Evolutionary conservation across 92 coral and sea anemone species (phyloP), one percentile per base, ranked within the genome.

Genomic region (Pocillopora meandrina): DNA sequence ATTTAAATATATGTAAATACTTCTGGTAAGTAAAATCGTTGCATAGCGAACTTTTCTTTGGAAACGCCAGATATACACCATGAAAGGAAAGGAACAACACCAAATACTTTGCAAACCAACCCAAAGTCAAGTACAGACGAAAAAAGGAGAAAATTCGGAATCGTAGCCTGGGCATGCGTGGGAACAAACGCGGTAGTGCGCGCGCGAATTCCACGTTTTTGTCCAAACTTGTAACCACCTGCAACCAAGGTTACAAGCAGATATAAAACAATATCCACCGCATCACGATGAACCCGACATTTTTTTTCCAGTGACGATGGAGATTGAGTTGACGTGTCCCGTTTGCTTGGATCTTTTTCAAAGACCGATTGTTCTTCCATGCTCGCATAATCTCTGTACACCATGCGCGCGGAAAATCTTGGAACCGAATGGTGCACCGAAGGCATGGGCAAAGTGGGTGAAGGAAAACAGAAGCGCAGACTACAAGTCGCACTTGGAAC

Each of bases 361-460:
- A 85, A 89, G 87, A 35, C 98, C 98, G 0, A 93, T 94, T 5
- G 98, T 94, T 12, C 93, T 94, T 10, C 98, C 95, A 0, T 94
- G 98, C 69, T 94, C 98, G 5, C 98, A 94, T 64, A 94, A 94
- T 68, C 90, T 94, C 0, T 94, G 98, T 62, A 92, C 98, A 17
- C 89, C 87, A 56, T 94, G 98, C 72, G 98, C 98, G n/a, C 72
- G 82, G 33, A 86, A 91, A 80, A 83, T 94, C 72, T 80, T 94
- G 77, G 95, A 94, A 47, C 98, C 98, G 52, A 88, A 85, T 18
- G 98, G 98, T 12, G 81, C 95, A 17, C 92, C 98, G 3, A 92
- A 92, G 59, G 98, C 68, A 31, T 94, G 98, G 98, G 93, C 89
- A 66, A 86, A 94, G 67, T 94, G 98, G 98, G 98, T 92, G 61